Evolutionary conservation across 2,888 invertebrate genomes (phyloP), one percentile per base, ranked within the genome.

Genomic region (Hedychridium roseum): DNA sequence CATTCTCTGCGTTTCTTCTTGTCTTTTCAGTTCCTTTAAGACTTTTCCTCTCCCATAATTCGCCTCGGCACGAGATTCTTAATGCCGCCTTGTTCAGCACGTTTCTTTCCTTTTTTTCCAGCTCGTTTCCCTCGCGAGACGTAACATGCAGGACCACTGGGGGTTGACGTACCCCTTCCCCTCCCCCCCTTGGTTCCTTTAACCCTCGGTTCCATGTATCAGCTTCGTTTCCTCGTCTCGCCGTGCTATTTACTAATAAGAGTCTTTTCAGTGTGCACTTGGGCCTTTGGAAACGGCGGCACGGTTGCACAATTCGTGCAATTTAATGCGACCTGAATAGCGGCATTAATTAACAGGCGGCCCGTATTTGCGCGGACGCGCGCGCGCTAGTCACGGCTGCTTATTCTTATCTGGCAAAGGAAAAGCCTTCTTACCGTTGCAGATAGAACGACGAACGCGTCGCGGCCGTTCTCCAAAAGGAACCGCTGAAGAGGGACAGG

Each of bases 301-400:
- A 41, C 45, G 48, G 43, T 43, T 54, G 56, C 50, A 61, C 69
- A 64, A 68, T 66, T 64, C 55, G 59, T 55, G 57, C 61, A 64
- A 70, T 70, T 68, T 66, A 68, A 70, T 68, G 59, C 55, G 57
- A 52, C 47, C 52, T 64, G 69, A 70, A 69, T 70, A 57, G 60
- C 48, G 57, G 66, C 60, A 66, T 70, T 69, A 70, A 70, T 70
- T 70, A 70, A 69, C 69, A 68, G 68, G 51, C 59, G 50, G 52
- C 37, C n/a, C 57, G 36, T 38, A 68, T 63, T 66, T 60, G 63
- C 54, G 55, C 62, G 57, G 47, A 47, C 38, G 16, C 61, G 63
- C 54, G 55, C 62, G 57, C 49, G 48, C 38, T 17, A 56, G 45
- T 45, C 53, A 44, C 51, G 44, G 18, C 57, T 50, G 47, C 26